A percentile compares a stretch with the other conserved stretches of the same genome.
Evolutionary conservation across 2,113 vertebrate genomes (phyloP).

Genomic region (Phasianus colchicus): DNA sequence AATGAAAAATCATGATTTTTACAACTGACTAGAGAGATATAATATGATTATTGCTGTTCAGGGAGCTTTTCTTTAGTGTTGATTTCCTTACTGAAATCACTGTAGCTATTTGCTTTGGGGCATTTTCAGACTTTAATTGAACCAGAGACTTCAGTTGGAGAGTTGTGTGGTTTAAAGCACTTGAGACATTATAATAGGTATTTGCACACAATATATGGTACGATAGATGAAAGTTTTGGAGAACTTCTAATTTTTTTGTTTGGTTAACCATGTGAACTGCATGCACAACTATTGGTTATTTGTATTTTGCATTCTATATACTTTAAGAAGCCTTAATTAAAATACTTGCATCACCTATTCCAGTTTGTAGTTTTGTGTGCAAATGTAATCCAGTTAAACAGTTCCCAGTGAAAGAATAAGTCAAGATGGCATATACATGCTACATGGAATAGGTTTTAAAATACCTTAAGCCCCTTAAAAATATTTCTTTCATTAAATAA

Average conservation of each 20-base stretch:
- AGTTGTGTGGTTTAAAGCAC: neutral
- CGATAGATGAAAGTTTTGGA: neutral
- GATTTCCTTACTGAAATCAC: neutral
- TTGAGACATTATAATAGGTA: neutral
- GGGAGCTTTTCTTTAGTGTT: neutral
- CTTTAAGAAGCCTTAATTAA: neutral
- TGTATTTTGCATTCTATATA: neutral
- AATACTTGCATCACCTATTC: neutral
- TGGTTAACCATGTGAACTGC: neutral
- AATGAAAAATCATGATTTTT: constrained; percentile 31
- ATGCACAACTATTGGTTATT: neutral
- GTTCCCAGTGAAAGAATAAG: neutral
- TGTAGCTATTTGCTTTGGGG: neutral
- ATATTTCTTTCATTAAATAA: neutral
- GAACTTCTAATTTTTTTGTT: neutral
- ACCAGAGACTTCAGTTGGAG: neutral
- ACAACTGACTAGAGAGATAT: neutral
- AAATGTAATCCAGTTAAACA: neutral
- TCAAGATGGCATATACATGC: neutral
- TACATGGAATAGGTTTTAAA: neutral
- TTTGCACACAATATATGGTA: neutral
- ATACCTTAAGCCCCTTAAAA: neutral
- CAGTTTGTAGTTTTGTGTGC: neutral
- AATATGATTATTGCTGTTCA: neutral
- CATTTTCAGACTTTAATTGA: neutral